Percentiles rank a stretch among this genome's conserved stretches.
Evolutionary conservation across 2,113 vertebrate species (phyloP).

Genomic region (Seriola quinqueradiata): DNA sequence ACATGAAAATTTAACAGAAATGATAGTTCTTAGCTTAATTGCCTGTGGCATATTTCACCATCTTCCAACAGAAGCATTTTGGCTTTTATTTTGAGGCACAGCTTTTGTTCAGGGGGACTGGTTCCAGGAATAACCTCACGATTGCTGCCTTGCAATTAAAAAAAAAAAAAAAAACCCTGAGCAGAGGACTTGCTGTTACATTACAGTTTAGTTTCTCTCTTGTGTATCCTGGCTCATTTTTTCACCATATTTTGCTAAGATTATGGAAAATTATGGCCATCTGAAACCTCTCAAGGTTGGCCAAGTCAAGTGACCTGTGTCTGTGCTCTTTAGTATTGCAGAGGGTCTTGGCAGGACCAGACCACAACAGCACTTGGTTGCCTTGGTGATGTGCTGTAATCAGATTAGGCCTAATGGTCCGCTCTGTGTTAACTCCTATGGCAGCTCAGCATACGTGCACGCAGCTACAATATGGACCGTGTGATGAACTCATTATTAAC

Average conservation of each 20-base stretch:
- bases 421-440: slow-evolving; percentile 30
- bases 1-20: neutral
- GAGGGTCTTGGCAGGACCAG: slow-evolving; percentile 46
- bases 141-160: slow-evolving; percentile 36
- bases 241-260: slow-evolving; percentile 38
- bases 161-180: slow-evolving; percentile 7
- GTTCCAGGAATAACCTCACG: slow-evolving; percentile 43
- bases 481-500: slow-evolving; percentile 55
- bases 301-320: slow-evolving; percentile 41
- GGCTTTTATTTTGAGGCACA: neutral
- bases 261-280: slow-evolving; percentile 58
- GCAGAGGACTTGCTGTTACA: slow-evolving; percentile 51
- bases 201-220: slow-evolving; percentile 37
- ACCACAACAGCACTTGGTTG: slow-evolving; percentile 59
- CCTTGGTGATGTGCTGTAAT: slow-evolving; percentile 62
- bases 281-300: slow-evolving; percentile 65
- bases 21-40: neutral
- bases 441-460: slow-evolving; percentile 29
- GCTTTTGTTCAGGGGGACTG: slow-evolving; percentile 16
- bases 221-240: slow-evolving; percentile 57
- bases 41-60: neutral
- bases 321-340: slow-evolving; percentile 42
- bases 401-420: slow-evolving; percentile 62
- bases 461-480: slow-evolving; percentile 29
- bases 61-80: neutral